Base-by-base conservation (phyloP, 2,888 invertebrate genomes). In the Sipunculus nudus region DNA sequence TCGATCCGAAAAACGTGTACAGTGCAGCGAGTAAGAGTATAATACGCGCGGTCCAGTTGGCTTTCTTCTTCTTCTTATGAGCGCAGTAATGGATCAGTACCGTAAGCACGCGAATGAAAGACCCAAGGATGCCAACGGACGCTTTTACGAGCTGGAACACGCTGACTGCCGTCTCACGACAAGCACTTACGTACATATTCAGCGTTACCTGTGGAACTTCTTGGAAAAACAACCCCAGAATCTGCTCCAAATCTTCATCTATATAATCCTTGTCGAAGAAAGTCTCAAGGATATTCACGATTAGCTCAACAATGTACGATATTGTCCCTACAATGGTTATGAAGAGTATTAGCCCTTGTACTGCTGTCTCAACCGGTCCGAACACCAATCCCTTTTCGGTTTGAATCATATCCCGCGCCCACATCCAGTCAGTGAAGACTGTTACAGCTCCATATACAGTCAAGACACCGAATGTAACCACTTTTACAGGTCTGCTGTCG, bases 131-230 rank as follows among this genome's bases (percentile, higher is more conserved):
- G 19, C 75, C 59, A 6, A 77, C 54, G 25, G 62, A 39, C 1
- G 75, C 74, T 55, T 75, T 76, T 10, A 58, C 56, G 19, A 76
- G 54, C 62, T 75, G 74, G 58, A 72, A 76, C 39, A 70, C 60
- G 39, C 75, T 77, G 61, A 73, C 65, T 8, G 75, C 72, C 25
- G 75, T 75, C 45, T 63, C 63, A 13, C 73, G 71, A 46, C 77
- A 76, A 21, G 63, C n/a, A 13, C 69, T 69, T 32, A 76, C 64
- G 35, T 68, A 59, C 32, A 72, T 56, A 53, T 70, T 75, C 35
- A 75, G 61, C 0, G 67, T 55, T 2, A 71, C 48, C 31, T 71
- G 70, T 6, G 75, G 75, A 21, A 75, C 58, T 46, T 75, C 74
- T 40, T 70, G 70, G 0, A 73, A 25, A 71, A 74, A 74, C 29